Conservation (phyloP, 2,797 vertebrate genomes). For the Schizopygopsis pylzovi region DNA sequence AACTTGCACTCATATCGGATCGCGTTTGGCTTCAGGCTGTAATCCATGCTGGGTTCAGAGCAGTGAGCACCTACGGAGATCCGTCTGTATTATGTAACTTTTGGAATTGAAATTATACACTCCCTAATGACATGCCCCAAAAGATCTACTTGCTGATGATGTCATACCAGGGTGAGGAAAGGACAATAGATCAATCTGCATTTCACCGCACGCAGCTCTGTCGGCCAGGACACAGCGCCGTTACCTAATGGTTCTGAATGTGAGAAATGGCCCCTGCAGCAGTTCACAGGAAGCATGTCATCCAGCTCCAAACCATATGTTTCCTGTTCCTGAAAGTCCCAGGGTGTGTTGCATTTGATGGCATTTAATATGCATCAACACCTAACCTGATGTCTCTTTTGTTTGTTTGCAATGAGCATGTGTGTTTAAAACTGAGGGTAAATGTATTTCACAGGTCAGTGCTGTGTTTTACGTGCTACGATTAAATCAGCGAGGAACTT, state of each 20-base stretch:
- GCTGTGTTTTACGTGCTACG: slow-evolving; percentile 1
- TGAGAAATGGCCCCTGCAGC: slow-evolving; percentile 26
- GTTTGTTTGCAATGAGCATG: slow-evolving; percentile 26
- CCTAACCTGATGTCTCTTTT: neutral
- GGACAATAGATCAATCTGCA: slow-evolving; percentile 57
- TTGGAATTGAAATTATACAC: slow-evolving; percentile 58
- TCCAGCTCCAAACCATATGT: slow-evolving; percentile 23
- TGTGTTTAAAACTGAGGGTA: slow-evolving; percentile 8
- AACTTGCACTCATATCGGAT: slow-evolving; percentile 58
- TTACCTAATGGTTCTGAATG: slow-evolving; percentile 50
- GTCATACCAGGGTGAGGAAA: slow-evolving; percentile 28
- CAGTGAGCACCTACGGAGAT: slow-evolving; percentile 11
- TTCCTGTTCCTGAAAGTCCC: slow-evolving; percentile 22
- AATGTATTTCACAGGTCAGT: neutral
- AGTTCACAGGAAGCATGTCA: slow-evolving; percentile 34
- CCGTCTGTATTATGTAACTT: slow-evolving; percentile 65
- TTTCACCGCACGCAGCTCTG: slow-evolving; percentile 43
- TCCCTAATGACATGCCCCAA: slow-evolving; percentile 24
- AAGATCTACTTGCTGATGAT: slow-evolving; percentile 41
- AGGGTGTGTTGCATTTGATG: slow-evolving; percentile 11
- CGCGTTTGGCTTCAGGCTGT: slow-evolving; percentile 64
- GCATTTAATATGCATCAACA: neutral
- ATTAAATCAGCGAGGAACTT: slow-evolving; percentile 20
- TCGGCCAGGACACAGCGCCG: neutral
- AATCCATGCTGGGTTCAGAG: slow-evolving; percentile 65